These are phyloP conservation scores for Cephus cinctus DNA, from an alignment of 1,140 invertebrate species.

Conservation along the genomic window DNA sequence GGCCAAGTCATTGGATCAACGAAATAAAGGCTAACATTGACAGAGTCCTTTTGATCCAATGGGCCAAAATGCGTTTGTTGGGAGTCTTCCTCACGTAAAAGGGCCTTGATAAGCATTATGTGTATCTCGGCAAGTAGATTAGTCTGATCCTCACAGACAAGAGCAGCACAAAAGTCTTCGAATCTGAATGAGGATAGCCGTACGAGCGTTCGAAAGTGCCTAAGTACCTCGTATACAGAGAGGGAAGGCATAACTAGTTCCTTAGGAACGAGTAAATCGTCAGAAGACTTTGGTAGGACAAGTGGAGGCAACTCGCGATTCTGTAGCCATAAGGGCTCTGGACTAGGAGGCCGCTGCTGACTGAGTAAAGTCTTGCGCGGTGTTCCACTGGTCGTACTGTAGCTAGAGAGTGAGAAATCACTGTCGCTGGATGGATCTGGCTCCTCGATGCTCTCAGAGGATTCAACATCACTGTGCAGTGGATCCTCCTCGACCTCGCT, in stretches of 20 bases:
- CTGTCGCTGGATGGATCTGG: slow-evolving; percentile 74
- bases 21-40: slow-evolving; percentile 89
- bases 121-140: slow-evolving; percentile 89
- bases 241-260: slow-evolving; percentile 77
- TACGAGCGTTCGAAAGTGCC: slow-evolving; percentile 87
- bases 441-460: slow-evolving; percentile 64
- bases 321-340: slow-evolving; percentile 85
- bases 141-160: slow-evolving; percentile 90
- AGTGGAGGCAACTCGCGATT: slow-evolving; percentile 75
- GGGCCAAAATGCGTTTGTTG: slow-evolving; percentile 95
- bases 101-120: slow-evolving; percentile 85
- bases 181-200: slow-evolving; percentile 91
- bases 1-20: slow-evolving; percentile 95
- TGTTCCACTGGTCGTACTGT: slow-evolving; percentile 67
- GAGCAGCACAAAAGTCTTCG: slow-evolving; percentile 92
- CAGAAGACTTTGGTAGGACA: slow-evolving; percentile 81
- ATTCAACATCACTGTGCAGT: slow-evolving; percentile 64
- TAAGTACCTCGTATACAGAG: slow-evolving; percentile 90
- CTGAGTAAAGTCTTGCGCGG: slow-evolving; percentile 57
- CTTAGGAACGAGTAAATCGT: slow-evolving; percentile 82
- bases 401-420: slow-evolving; percentile 80
- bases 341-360: slow-evolving; percentile 69
- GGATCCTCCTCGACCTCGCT: slow-evolving; percentile 73
- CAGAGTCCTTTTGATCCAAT: slow-evolving; percentile 93
- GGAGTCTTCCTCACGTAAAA: slow-evolving; percentile 91